Evolutionary conservation across 2,888 invertebrate genomes (phyloP).

Genomic region (Macropis europaea): DNA sequence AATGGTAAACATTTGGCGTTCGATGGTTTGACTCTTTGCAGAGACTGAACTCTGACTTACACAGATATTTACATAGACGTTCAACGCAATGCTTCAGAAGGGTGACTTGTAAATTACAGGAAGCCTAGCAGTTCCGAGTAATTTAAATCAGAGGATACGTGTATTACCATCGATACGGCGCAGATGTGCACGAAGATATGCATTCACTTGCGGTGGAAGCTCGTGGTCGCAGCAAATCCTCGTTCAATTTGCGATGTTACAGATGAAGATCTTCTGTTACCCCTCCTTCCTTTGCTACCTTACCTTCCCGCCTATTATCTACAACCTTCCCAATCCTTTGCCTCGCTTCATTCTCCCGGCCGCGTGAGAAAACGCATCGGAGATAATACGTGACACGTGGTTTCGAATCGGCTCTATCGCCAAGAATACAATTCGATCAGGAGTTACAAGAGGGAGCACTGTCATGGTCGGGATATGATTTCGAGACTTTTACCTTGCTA

Average conservation of each 20-base stretch:
- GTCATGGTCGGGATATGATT: slow-evolving; percentile 48
- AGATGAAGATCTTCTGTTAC: slow-evolving; percentile 68
- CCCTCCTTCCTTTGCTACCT: slow-evolving; percentile 29
- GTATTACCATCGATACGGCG: slow-evolving; percentile 54
- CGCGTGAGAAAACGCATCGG: slow-evolving; percentile 66
- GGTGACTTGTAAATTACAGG: slow-evolving; percentile 53
- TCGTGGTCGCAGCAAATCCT: slow-evolving; percentile 73
- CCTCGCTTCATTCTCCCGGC: slow-evolving; percentile 48
- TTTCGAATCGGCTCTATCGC: slow-evolving; percentile 52
- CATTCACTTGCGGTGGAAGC: slow-evolving; percentile 75
- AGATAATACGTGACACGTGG: slow-evolving; percentile 65
- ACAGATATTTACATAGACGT: slow-evolving; percentile 17
- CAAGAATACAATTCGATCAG: slow-evolving; percentile 59
- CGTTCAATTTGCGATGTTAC: slow-evolving; percentile 77
- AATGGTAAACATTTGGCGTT: neutral
- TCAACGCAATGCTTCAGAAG: slow-evolving; percentile 8
- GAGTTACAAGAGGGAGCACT: slow-evolving; percentile 53
- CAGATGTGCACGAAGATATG: slow-evolving; percentile 64
- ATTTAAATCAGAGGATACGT: slow-evolving; percentile 65
- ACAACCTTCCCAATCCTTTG: slow-evolving; percentile 48
- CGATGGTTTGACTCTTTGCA: neutral
- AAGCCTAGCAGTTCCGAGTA: slow-evolving; percentile 44
- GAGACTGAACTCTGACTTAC: neutral
- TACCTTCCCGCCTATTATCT: slow-evolving; percentile 43
- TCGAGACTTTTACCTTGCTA: slow-evolving; percentile 27